Evolutionary conservation across 2,113 vertebrate genomes (phyloP).

Genomic region (Polypterus bichir): DNA sequence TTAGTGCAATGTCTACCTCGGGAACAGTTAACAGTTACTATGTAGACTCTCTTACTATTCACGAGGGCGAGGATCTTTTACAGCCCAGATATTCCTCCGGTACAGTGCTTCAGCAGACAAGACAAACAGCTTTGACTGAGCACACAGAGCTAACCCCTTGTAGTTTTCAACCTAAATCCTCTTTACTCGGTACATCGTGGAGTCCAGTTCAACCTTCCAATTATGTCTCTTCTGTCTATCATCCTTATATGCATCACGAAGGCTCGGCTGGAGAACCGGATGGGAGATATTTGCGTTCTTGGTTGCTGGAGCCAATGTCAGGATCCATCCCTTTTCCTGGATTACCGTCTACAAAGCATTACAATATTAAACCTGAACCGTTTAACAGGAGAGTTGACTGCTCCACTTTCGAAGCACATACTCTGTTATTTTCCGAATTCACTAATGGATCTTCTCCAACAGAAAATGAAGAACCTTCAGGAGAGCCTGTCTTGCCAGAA

Average conservation of each 20-base stretch:
- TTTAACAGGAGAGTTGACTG: conserved; percentile 67
- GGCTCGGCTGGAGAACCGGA: conserved; percentile 69
- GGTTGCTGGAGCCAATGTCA: conserved; percentile 78
- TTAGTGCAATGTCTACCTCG: conserved; percentile 73
- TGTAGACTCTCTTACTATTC: conserved; percentile 84
- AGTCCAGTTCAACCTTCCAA: conserved; percentile 71
- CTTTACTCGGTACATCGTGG: conserved; percentile 80
- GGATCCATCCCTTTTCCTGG: conserved; percentile 84
- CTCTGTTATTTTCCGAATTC: conserved; percentile 81
- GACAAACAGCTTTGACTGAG: conserved; percentile 60
- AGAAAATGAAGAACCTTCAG: conserved; percentile 73
- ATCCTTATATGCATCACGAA: conserved; percentile 78
- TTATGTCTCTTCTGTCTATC: conserved; percentile 67
- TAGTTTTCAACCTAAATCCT: conserved; percentile 81
- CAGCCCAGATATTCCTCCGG: conserved; percentile 65
- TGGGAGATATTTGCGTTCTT: conserved; percentile 84
- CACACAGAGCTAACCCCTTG: conserved; percentile 78
- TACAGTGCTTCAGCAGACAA: conserved; percentile 57
- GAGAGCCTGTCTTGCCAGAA: conserved; percentile 66
- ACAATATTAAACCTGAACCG: conserved; percentile 91
- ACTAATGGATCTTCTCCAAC: conserved; percentile 69
- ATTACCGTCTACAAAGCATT: conserved; percentile 78
- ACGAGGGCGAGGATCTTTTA: conserved; percentile 74
- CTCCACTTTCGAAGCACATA: conserved; percentile 79
- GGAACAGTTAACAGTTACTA: conserved; percentile 89